phyloP scores from a whole-genome alignment of 2,797 vertebrate species.

The Oryzias sinensis region DNA sequence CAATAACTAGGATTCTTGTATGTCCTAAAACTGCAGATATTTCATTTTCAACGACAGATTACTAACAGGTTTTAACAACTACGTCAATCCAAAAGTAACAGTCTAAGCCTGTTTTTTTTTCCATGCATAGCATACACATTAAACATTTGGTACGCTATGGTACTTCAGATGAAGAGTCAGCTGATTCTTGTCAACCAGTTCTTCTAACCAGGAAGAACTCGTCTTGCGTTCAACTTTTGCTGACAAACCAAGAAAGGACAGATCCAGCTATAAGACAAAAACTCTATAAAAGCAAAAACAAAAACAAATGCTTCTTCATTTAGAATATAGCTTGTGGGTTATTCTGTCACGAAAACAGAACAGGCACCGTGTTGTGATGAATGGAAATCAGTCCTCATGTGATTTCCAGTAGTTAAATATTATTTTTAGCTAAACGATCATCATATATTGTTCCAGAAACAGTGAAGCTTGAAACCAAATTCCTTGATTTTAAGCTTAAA shows the following conservation, averaged over 20 bases:
- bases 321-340: background rate
- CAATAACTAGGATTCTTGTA: too few relatives aligned
- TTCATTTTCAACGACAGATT: too few relatives aligned
- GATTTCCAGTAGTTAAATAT: background rate
- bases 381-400: background rate
- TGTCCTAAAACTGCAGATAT: too few relatives aligned
- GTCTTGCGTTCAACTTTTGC: background rate
- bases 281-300: background rate
- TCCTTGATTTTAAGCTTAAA: background rate
- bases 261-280: background rate
- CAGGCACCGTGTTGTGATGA: background rate
- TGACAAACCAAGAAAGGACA: background rate
- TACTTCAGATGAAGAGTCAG: constrained; percentile 25
- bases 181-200: constrained; percentile 18
- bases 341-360: background rate
- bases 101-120: background rate
- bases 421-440: background rate
- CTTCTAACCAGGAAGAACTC: constrained; percentile 1
- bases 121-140: background rate
- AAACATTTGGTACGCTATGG: background rate
- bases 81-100: too few relatives aligned
- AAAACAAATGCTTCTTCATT: background rate
- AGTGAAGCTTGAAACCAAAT: background rate
- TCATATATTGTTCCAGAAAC: background rate
- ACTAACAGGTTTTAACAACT: too few relatives aligned